A percentile compares a stretch with the other conserved stretches of the same genome.
phyloP scores from a whole-genome alignment of 2,113 vertebrate species.

The Perognathus longimembris region DNA sequence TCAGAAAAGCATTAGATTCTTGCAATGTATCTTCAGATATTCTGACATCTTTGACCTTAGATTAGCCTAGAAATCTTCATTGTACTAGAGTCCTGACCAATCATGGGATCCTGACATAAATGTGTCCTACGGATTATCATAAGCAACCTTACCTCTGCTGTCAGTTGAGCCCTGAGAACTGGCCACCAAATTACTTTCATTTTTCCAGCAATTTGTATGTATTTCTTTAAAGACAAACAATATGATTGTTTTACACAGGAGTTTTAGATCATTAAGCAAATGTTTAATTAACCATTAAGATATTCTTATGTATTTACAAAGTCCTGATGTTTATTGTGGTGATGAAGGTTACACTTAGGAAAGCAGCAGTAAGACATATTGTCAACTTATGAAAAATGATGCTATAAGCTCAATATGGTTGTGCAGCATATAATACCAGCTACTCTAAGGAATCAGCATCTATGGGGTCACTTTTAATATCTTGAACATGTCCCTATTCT shows the following conservation, averaged over 20 bases:
- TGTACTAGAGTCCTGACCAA: neutral
- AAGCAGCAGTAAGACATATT: neutral
- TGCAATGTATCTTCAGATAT: neutral
- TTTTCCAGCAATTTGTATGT: neutral
- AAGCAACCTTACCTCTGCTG: fast-evolving
- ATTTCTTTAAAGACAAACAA: neutral
- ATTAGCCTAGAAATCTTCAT: neutral
- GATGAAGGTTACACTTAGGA: neutral
- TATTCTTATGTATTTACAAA: neutral
- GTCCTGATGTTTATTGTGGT: neutral
- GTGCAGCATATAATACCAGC: too few species aligned
- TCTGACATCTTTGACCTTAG: neutral
- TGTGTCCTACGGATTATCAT: neutral
- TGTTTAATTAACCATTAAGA: neutral
- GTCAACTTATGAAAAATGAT: neutral
- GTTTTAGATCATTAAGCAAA: neutral
- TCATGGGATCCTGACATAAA: neutral
- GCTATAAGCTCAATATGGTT: too few species aligned
- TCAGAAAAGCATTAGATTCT: neutral
- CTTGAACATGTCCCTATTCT: neutral
- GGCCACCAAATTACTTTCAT: neutral
- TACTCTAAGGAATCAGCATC: neutral
- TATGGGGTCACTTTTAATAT: neutral
- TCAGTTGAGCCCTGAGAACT: neutral
- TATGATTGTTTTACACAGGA: neutral